Percentiles rank a stretch among this genome's conserved stretches.
Conservation (phyloP, 2,113 vertebrate species). For the Varanus komodoensis region DNA sequence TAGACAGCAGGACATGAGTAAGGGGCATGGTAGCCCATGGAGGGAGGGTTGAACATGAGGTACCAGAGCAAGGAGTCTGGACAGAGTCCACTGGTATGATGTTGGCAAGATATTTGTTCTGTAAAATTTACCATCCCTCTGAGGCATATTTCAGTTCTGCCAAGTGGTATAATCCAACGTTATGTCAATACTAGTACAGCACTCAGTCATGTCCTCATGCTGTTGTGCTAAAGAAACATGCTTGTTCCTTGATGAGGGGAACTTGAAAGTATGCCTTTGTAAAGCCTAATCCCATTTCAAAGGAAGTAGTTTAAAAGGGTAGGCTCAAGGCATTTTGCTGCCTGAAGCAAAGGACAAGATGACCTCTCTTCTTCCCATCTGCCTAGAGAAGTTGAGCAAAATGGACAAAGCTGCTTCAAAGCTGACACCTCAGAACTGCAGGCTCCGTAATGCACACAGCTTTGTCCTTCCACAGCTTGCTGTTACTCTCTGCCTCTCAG, state of each 20-base stretch:
- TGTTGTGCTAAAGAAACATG: not conserved
- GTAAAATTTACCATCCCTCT: not conserved
- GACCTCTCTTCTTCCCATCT: no score
- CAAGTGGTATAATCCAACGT: not conserved
- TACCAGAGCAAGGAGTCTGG: not conserved
- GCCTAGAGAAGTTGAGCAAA: not conserved
- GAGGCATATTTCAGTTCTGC: not conserved
- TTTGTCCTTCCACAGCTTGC: not conserved
- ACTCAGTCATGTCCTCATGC: not conserved
- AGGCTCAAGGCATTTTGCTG: not conserved
- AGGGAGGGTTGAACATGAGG: not conserved
- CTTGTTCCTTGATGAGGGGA: not conserved
- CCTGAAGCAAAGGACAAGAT: not conserved
- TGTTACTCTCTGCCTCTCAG: not conserved
- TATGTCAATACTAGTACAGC: not conserved
- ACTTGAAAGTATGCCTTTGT: not conserved
- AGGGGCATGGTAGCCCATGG: not conserved
- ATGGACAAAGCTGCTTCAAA: not conserved
- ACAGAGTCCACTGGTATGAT: slow-evolving; percentile 4
- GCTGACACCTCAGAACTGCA: not conserved
- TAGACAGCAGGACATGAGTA: not conserved
- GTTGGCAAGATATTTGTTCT: not conserved
- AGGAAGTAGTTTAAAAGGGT: not conserved
- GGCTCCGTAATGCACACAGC: not conserved
- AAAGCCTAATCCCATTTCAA: not conserved